Evolutionary conservation across 2,888 invertebrate species (phyloP).

Genomic region (Epistrophe eligans): DNA sequence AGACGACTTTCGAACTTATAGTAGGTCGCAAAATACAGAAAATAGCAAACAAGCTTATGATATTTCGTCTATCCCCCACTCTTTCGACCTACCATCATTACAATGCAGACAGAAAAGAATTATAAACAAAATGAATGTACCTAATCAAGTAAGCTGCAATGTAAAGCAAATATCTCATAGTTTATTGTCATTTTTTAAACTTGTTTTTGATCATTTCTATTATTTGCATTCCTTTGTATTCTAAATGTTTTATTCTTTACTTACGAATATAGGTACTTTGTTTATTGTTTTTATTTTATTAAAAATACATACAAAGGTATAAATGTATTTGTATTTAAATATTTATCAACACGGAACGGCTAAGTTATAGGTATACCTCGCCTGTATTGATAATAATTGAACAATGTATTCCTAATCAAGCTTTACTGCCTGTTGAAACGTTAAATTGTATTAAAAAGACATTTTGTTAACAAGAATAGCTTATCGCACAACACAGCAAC

Average conservation of each 20-base stretch:
- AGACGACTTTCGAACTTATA: too few relatives aligned
- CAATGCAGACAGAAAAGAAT: too few relatives aligned
- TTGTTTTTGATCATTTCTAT: constrained; percentile 10
- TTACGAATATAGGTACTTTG: not conserved
- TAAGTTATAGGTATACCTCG: not conserved
- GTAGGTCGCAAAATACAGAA: too few relatives aligned
- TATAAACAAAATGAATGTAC: not conserved
- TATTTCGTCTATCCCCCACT: too few relatives aligned
- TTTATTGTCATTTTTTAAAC: constrained; percentile 2
- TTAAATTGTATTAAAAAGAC: constrained; percentile 22
- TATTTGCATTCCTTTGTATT: constrained; percentile 19
- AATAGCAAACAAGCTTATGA: too few relatives aligned
- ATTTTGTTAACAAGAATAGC: constrained; percentile 19
- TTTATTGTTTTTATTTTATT: not conserved
- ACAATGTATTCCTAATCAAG: constrained; percentile 31
- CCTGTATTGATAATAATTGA: constrained; percentile 16
- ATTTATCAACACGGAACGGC: constrained; percentile 13
- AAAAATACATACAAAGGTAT: not conserved
- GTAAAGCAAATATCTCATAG: not conserved
- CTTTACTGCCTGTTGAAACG: constrained; percentile 3
- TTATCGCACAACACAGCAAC: constrained; percentile 16
- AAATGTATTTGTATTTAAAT: not conserved
- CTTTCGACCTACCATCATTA: too few relatives aligned
- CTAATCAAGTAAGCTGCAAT: not conserved
- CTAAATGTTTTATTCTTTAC: not conserved